Percentiles rank a stretch among this genome's conserved stretches.
phyloP scores from a whole-genome alignment of 1,140 invertebrate species.

The Riptortus pedestris region DNA sequence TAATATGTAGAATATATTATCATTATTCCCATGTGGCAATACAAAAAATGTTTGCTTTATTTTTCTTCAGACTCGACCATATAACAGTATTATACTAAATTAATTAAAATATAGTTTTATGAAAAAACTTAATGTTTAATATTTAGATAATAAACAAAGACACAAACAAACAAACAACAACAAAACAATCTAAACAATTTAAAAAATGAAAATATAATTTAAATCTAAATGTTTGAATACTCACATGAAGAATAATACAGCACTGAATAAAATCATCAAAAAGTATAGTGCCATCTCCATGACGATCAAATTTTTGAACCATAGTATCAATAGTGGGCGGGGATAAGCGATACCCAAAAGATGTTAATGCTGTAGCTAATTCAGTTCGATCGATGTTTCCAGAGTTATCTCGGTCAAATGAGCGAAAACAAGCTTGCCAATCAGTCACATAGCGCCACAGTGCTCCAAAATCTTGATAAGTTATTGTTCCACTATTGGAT shows the following conservation, averaged over 20 bases:
- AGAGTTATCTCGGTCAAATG: conserved; percentile 87
- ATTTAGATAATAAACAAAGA: no score
- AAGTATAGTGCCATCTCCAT: conserved; percentile 73
- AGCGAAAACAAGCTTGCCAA: conserved; percentile 92
- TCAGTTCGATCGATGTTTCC: conserved; percentile 91
- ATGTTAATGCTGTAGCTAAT: conserved; percentile 75
- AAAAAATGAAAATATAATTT: no score
- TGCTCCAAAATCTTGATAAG: conserved; percentile 87
- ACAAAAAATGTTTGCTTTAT: no score
- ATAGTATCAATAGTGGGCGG: conserved; percentile 71
- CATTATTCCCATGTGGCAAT: no score
- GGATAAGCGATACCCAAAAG: conserved; percentile 88
- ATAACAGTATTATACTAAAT: no score
- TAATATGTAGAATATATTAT: background rate
- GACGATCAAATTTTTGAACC: conserved; percentile 86
- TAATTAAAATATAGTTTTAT: no score
- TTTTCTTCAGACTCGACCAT: no score
- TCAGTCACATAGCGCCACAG: conserved; percentile 98
- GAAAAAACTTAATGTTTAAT: no score
- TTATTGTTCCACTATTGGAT: conserved; percentile 79
- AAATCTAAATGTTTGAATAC: conserved; percentile 36
- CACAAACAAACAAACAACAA: no score
- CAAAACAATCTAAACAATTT: no score
- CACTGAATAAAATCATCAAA: conserved; percentile 99
- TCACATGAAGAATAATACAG: conserved; percentile 85